Percentiles rank a stretch among this genome's conserved stretches.
These are phyloP conservation scores for Cataglyphis livida DNA, from an alignment of 2,888 invertebrate species.

Conservation along the genomic window DNA sequence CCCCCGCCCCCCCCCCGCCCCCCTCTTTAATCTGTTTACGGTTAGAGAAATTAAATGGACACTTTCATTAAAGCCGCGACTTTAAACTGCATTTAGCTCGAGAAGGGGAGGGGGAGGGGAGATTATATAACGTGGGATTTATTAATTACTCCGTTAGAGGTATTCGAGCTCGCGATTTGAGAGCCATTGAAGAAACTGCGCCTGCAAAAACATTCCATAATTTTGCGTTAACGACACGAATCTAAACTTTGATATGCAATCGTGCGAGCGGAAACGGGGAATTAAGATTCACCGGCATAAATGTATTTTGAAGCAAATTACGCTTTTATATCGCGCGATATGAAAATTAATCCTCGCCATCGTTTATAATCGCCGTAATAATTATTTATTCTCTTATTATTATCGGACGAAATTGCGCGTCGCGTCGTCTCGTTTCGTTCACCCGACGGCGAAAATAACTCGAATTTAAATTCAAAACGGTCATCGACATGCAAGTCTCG, in stretches of 20 bases:
- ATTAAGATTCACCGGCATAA: background rate
- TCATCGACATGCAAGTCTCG: slow-evolving; percentile 23
- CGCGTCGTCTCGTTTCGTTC: background rate
- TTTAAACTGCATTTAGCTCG: slow-evolving; percentile 38
- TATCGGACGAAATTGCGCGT: background rate
- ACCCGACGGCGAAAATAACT: too few species aligned
- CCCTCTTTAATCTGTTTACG: slow-evolving; percentile 25
- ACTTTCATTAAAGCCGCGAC: slow-evolving; percentile 61
- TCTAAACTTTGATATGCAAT: background rate
- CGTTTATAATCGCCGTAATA: background rate
- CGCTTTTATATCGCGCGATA: background rate
- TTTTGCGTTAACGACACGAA: background rate
- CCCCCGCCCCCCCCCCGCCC: slow-evolving; percentile 1
- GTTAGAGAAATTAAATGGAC: slow-evolving; percentile 54
- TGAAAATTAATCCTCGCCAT: background rate
- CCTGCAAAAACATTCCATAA: background rate
- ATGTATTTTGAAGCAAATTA: background rate
- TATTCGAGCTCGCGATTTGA: slow-evolving; percentile 22
- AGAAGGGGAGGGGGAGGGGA: too few species aligned
- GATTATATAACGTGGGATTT: slow-evolving; percentile 25
- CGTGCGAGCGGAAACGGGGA: background rate
- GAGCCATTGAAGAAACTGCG: background rate
- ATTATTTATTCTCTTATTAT: background rate
- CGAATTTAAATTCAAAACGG: slow-evolving; percentile 24
- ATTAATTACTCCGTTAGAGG: slow-evolving; percentile 9